These are phyloP conservation scores for Periophthalmus magnuspinnatus DNA, from an alignment of 2,797 vertebrate species.

Conservation along the genomic window DNA sequence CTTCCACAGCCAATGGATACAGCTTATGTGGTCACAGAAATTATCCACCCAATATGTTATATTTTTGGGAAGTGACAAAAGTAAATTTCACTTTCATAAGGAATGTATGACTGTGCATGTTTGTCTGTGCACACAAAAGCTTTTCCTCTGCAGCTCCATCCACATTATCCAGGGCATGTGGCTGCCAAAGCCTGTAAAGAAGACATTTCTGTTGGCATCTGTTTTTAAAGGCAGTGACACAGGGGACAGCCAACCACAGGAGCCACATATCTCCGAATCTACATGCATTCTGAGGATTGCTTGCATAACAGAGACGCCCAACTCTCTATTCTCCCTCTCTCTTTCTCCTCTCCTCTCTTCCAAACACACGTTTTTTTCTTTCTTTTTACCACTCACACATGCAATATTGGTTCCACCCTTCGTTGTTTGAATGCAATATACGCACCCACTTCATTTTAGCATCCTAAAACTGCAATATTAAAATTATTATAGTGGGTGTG, in stretches of 20 bases:
- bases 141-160: conserved; percentile 53
- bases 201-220: conserved; percentile 76
- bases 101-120: conserved; percentile 15
- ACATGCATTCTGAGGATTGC: conserved; percentile 65
- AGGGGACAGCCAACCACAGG: conserved; percentile 78
- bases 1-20: conserved; percentile 18
- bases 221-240: conserved; percentile 74
- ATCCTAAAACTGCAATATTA: conserved; percentile 33
- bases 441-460: conserved; percentile 59
- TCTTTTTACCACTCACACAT: conserved; percentile 40
- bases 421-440: conserved; percentile 52
- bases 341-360: conserved; percentile 26
- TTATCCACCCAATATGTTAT: conserved; percentile 44
- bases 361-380: conserved; percentile 34
- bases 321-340: conserved; percentile 44
- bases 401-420: conserved; percentile 43
- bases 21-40: conserved; percentile 28
- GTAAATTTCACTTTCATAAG: conserved; percentile 11
- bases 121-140: conserved; percentile 32
- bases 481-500: conserved; percentile 32
- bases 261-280: conserved; percentile 72
- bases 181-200: conserved; percentile 72
- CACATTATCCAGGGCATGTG: conserved; percentile 67
- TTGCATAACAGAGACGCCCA: conserved; percentile 65
- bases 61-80: conserved; percentile 38